These are phyloP conservation scores for Lithophane ornitopus DNA, from an alignment of 2,888 invertebrate species.

Conservation along the genomic window DNA sequence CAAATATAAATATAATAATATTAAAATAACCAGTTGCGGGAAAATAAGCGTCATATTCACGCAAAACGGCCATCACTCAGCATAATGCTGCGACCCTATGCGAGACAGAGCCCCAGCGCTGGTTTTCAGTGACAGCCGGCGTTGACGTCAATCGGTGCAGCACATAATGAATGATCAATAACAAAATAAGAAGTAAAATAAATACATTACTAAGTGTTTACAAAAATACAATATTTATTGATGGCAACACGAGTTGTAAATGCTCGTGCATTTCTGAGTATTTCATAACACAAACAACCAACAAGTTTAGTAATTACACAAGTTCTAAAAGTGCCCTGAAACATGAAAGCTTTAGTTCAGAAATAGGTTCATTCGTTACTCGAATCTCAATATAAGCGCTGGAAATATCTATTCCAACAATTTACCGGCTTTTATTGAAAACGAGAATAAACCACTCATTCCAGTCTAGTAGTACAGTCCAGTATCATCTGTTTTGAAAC, in stretches of 20 bases:
- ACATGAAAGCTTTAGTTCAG: not conserved
- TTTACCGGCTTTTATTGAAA: not conserved
- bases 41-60: no score
- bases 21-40: no score
- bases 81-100: no score
- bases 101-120: no score
- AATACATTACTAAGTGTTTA: no score
- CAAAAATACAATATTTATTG: no score
- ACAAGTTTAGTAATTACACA: not conserved
- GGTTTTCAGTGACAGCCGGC: no score
- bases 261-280: not conserved
- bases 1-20: no score
- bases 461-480: not conserved
- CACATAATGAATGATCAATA: no score
- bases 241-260: not conserved
- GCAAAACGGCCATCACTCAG: no score
- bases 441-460: not conserved
- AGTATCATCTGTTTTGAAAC: not conserved
- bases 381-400: not conserved
- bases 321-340: not conserved
- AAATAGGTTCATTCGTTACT: not conserved
- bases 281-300: not conserved
- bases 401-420: not conserved
- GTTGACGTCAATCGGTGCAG: no score
- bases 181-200: no score